These are phyloP conservation scores for Ennomos quercinarius DNA, from an alignment of 2,888 invertebrate species.

Conservation along the genomic window DNA sequence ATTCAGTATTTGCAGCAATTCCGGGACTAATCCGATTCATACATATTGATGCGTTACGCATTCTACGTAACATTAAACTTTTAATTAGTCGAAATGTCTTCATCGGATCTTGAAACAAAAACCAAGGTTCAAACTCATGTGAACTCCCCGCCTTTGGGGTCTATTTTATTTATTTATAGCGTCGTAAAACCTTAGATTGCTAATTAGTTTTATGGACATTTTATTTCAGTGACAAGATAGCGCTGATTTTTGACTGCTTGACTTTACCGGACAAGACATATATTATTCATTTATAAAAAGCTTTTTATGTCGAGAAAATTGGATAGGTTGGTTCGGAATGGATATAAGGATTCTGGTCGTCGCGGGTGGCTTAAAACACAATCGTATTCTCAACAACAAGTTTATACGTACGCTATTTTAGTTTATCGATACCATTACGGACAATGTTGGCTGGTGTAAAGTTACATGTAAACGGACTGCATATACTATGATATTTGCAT, in stretches of 20 bases:
- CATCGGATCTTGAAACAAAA: slow-evolving; percentile 63
- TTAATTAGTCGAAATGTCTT: slow-evolving; percentile 73
- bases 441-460: slow-evolving; percentile 8
- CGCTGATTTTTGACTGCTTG: slow-evolving; percentile 43
- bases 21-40: slow-evolving; percentile 43
- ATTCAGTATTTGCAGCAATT: slow-evolving; percentile 27
- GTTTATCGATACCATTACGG: slow-evolving; percentile 6
- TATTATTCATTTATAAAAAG: slow-evolving; percentile 22
- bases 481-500: background rate
- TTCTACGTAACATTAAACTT: slow-evolving; percentile 56
- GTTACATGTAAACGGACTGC: slow-evolving; percentile 3
- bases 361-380: slow-evolving; percentile 40
- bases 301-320: slow-evolving; percentile 5
- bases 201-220: slow-evolving; percentile 78
- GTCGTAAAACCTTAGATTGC: slow-evolving; percentile 75
- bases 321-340: background rate
- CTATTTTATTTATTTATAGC: slow-evolving; percentile 75
- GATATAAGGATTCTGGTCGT: slow-evolving; percentile 21
- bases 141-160: slow-evolving; percentile 51
- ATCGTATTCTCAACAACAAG: background rate
- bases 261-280: slow-evolving; percentile 13
- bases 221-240: slow-evolving; percentile 64
- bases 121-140: slow-evolving; percentile 53
- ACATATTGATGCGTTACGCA: slow-evolving; percentile 62
- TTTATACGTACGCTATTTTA: background rate